A percentile compares a stretch with the other conserved stretches of the same genome.
These are phyloP conservation scores for Bedellia somnulentella DNA, from an alignment of 2,888 invertebrate genomes.

Conservation along the genomic window DNA sequence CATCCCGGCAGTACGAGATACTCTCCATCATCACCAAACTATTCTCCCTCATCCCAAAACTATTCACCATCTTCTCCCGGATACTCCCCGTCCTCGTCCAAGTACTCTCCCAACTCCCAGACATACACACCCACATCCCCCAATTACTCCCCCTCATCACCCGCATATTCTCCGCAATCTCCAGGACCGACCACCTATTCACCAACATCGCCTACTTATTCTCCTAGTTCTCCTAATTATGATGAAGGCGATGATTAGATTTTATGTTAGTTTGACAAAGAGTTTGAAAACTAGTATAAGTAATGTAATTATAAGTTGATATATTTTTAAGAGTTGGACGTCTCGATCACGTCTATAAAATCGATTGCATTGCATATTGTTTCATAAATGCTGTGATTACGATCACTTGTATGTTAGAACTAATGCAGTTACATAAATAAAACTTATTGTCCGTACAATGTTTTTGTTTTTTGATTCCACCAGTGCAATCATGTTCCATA, in stretches of 20 bases:
- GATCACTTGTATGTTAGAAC: too few relatives aligned
- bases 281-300: too few relatives aligned
- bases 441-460: too few relatives aligned
- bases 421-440: too few relatives aligned
- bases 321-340: too few relatives aligned
- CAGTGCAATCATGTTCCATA: too few relatives aligned
- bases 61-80: conserved; percentile 78
- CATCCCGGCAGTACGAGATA: conserved; percentile 76
- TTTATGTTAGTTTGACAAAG: too few relatives aligned
- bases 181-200: conserved; percentile 62
- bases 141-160: conserved; percentile 76
- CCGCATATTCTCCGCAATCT: conserved; percentile 71
- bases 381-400: too few relatives aligned
- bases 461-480: too few relatives aligned
- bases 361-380: too few relatives aligned
- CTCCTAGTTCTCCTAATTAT: conserved; percentile 68
- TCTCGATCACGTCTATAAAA: too few relatives aligned
- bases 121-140: conserved; percentile 80
- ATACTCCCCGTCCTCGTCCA: conserved; percentile 78
- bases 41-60: conserved; percentile 73
- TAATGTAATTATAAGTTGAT: too few relatives aligned
- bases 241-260: conserved; percentile 56
- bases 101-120: conserved; percentile 81
- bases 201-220: conserved; percentile 46
- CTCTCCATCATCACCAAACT: conserved; percentile 68